Base-by-base conservation (phyloP, 2,888 invertebrate species). In the Eueremaeus valkanovi region DNA sequence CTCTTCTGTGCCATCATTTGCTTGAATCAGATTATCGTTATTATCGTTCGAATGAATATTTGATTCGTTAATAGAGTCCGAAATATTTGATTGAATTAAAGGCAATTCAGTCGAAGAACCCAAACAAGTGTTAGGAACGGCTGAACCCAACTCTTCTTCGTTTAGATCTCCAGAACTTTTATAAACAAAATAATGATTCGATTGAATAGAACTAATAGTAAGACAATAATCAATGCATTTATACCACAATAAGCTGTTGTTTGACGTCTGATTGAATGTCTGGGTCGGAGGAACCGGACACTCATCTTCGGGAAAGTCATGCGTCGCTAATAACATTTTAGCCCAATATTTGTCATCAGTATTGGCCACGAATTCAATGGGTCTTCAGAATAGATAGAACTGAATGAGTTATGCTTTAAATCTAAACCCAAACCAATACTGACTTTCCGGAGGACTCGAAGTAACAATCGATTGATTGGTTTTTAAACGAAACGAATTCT, bases 281-380 rank as follows among this genome's bases (percentile, higher is more conserved):
- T 16, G 21, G 5, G 33, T 11, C 1, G 74, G 74, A 8, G 74
- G 74, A n/a, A 49, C 21, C 8, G 74, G 74, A 21, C 3, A 5
- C 3, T 3, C 2, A 21, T 29, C 24, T 31, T 66, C 74, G 13
- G 42, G 68, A 24, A 74, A 74, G 49, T 74, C 74, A 42, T 66
- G 66, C 8, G 74, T 74, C 18, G 74, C 45, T 24, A 66, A 33
- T 1, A 74, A 51, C 8, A 74, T 1, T 66, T 68, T 63, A n/a
- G 66, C 63, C 8, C 40, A 42, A 49, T 40, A 74, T 18, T 21
- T 18, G 3, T 61, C 68, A 27, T 42, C 45, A 9, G 42, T 27
- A 18, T 49, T 27, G 27, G 45, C 9, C 9, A 2, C 9, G 24
- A 74, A 70, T 33, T 70, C 68, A 42, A 74, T 74, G 1, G 74